These are phyloP conservation scores for Lithophane semibrunnea DNA, from an alignment of 2,888 invertebrate genomes.

Conservation along the genomic window DNA sequence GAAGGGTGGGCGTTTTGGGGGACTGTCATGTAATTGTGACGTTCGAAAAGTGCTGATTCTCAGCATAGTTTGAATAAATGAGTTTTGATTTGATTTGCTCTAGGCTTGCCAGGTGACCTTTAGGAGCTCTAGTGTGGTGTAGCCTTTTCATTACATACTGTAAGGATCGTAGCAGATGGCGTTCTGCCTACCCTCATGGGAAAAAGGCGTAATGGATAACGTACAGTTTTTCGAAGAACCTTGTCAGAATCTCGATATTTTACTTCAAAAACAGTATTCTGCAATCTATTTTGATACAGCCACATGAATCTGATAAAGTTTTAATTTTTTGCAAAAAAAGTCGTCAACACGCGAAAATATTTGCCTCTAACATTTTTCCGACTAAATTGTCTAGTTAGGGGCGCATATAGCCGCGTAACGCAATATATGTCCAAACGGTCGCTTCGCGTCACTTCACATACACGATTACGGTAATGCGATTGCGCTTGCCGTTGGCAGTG, in stretches of 20 bases:
- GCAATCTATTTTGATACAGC: neutral
- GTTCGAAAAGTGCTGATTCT: too few relatives aligned
- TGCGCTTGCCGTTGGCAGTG: constrained; percentile 70
- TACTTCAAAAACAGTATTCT: neutral
- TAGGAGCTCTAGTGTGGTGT: neutral
- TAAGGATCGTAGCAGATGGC: too few relatives aligned
- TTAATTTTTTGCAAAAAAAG: neutral
- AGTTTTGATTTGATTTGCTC: neutral
- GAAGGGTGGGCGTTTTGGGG: too few relatives aligned
- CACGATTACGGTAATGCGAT: constrained; percentile 79
- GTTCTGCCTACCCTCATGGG: too few relatives aligned
- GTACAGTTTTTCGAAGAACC: neutral
- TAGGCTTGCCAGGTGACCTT: neutral
- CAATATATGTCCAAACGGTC: constrained; percentile 55
- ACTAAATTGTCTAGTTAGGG: constrained; percentile 31
- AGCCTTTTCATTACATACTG: neutral
- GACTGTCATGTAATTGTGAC: too few relatives aligned
- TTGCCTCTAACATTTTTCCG: constrained; percentile 17
- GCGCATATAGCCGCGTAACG: constrained; percentile 46
- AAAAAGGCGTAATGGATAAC: neutral
- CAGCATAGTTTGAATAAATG: too few relatives aligned
- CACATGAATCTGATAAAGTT: neutral
- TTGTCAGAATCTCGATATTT: neutral
- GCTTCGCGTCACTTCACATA: constrained; percentile 77
- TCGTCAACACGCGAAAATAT: neutral